Evolutionary conservation across 2,797 vertebrate species (phyloP).

Genomic region (Galagoides demidoff): DNA sequence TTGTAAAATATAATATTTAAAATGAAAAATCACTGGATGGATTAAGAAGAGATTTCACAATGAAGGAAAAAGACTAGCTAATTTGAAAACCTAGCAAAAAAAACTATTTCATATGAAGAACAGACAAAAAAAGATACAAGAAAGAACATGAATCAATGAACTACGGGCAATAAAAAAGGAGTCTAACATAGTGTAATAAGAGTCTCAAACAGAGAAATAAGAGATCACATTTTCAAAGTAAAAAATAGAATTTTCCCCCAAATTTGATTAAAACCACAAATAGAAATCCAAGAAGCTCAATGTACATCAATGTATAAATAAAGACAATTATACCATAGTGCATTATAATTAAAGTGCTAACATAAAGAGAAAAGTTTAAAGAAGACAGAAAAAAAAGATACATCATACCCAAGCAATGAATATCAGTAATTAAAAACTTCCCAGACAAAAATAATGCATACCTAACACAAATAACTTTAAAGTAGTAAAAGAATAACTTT

Average conservation of each 20-base stretch:
- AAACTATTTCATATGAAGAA: neutral
- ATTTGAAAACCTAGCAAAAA: neutral
- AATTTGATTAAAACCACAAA: constrained; percentile 6
- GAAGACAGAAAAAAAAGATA: neutral
- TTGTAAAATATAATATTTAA: neutral
- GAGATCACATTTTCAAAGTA: neutral
- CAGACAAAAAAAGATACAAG: neutral
- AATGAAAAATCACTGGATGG: neutral
- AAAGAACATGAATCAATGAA: neutral
- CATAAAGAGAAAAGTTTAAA: neutral
- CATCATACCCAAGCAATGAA: neutral
- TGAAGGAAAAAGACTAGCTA: neutral
- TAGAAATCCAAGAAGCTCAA: neutral
- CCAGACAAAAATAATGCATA: neutral
- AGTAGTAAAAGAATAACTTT: neutral
- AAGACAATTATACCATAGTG: neutral
- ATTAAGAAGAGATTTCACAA: neutral
- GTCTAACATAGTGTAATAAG: neutral
- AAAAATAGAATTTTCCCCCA: neutral
- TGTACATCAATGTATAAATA: neutral
- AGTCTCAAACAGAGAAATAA: neutral
- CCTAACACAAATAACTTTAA: constrained; percentile 28
- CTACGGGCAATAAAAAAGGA: neutral
- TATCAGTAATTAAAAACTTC: neutral
- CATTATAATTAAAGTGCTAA: neutral